These are phyloP conservation scores for Epinephelus fuscoguttatus DNA, from an alignment of 2,113 vertebrate species.

Conservation along the genomic window DNA sequence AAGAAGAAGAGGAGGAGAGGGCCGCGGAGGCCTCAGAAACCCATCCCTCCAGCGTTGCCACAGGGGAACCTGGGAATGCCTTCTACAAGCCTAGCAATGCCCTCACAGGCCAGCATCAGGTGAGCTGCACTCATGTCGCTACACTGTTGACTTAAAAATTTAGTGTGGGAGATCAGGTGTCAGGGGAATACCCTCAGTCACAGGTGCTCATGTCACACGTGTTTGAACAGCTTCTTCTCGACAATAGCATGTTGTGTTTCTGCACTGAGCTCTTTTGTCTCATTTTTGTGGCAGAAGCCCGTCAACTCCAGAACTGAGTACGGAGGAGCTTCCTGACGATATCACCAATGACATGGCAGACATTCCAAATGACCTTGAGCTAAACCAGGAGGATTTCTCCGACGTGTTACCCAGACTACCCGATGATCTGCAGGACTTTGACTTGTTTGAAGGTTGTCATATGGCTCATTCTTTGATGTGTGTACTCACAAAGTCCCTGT, in stretches of 20 bases:
- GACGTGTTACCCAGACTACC: conserved; percentile 96
- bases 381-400: conserved; percentile 99
- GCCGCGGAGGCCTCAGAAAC: conserved; percentile 96
- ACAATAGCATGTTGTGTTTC: not conserved
- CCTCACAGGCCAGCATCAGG: conserved; percentile 92
- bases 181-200: not conserved
- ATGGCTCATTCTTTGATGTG: not conserved
- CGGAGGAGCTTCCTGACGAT: conserved; percentile 97
- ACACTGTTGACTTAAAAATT: conserved; percentile 11
- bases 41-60: conserved; percentile 97
- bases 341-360: conserved; percentile 98
- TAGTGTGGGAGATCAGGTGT: conserved; percentile 14
- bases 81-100: conserved; percentile 91
- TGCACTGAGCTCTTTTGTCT: not conserved
- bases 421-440: conserved; percentile 98
- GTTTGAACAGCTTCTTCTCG: not conserved
- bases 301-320: conserved; percentile 96
- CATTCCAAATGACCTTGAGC: conserved; percentile 98
- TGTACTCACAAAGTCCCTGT: not conserved
- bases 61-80: conserved; percentile 99
- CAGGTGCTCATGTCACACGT: conserved; percentile 4
- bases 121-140: conserved; percentile 69
- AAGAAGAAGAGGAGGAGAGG: conserved; percentile 97
- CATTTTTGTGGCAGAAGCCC: conserved; percentile 86
- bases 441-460: conserved; percentile 96